These are phyloP conservation scores for Lontra canadensis DNA, from an alignment of 2,113 vertebrate species.

Conservation along the genomic window DNA sequence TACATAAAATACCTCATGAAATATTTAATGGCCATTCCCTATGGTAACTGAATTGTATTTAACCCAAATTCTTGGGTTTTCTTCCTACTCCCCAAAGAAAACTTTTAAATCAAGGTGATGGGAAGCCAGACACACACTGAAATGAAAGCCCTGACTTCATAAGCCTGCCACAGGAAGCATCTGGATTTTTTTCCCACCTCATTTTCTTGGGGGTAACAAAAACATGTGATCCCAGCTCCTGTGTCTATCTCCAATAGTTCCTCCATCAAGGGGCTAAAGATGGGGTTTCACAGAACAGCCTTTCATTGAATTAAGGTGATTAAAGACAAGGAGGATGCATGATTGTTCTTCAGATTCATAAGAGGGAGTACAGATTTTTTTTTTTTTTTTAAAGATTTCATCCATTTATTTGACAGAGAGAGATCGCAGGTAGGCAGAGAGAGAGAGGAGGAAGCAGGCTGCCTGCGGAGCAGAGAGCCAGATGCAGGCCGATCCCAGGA, in stretches of 20 bases:
- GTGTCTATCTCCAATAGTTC: neutral
- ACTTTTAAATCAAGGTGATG: conserved; percentile 34
- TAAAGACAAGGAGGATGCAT: conserved; percentile 4
- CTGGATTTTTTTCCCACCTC: neutral
- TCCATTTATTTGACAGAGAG: too few species aligned
- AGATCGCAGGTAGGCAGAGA: too few species aligned
- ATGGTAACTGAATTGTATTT: conserved; percentile 46
- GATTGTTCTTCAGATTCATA: neutral
- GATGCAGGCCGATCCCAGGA: too few species aligned
- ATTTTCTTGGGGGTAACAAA: neutral
- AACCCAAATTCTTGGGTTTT: neutral
- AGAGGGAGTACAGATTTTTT: neutral
- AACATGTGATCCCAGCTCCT: neutral
- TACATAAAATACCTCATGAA: conserved; percentile 65
- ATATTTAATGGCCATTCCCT: conserved; percentile 44
- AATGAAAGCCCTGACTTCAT: neutral
- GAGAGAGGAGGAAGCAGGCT: too few species aligned
- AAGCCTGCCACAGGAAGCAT: neutral
- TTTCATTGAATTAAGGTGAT: neutral
- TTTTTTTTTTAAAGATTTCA: neutral
- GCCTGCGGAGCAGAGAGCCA: too few species aligned
- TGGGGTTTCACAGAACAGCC: neutral
- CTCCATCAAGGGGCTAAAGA: neutral
- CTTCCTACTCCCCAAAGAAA: neutral
- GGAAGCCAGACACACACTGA: neutral